These are phyloP conservation scores for Poecilobothrus nobilitatus DNA, from an alignment of 2,888 invertebrate genomes.

Conservation along the genomic window DNA sequence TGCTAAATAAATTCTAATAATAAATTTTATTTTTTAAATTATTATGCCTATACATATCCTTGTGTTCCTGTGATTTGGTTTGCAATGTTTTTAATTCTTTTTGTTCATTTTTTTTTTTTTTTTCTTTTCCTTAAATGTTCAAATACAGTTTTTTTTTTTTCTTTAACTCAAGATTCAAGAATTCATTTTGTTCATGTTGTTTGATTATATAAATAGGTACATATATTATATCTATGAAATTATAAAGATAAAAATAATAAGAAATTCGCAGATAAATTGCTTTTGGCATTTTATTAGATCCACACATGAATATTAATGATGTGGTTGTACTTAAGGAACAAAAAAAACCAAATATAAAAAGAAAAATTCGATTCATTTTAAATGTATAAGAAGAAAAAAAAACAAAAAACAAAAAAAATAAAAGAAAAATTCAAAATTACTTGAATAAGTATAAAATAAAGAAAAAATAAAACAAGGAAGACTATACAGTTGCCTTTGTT, in stretches of 20 bases:
- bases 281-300: constrained; percentile 9
- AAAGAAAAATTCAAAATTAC: background rate
- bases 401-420: background rate
- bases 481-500: no score
- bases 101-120: no score
- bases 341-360: background rate
- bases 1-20: no score
- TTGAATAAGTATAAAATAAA: background rate
- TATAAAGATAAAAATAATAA: background rate
- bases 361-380: background rate
- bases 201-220: background rate
- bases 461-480: no score
- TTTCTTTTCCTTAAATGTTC: no score
- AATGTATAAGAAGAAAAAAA: background rate
- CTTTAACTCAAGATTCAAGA: background rate
- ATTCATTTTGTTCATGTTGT: background rate
- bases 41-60: no score
- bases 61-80: no score
- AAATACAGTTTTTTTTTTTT: no score
- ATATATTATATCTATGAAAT: background rate
- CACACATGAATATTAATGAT: constrained; percentile 11
- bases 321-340: background rate
- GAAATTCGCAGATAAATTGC: constrained; percentile 9
- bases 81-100: no score
- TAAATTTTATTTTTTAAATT: no score